These are phyloP conservation scores for Drosophila sturtevanti DNA, from an alignment of 1,140 invertebrate genomes.

Conservation along the genomic window DNA sequence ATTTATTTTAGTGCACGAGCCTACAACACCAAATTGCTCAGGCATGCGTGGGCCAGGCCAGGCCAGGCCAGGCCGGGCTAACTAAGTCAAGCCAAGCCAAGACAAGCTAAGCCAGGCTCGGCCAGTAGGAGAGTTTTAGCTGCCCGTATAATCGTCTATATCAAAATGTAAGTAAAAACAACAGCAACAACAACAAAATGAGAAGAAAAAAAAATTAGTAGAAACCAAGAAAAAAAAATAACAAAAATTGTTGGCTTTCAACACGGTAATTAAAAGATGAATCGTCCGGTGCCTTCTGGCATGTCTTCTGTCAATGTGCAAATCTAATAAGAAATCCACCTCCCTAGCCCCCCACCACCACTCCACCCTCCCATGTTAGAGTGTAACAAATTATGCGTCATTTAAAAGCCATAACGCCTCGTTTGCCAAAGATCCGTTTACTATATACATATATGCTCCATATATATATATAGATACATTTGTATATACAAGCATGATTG, in stretches of 20 bases:
- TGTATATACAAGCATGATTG: constrained; percentile 60
- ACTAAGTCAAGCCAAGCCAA: too few species aligned
- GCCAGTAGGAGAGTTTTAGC: neutral
- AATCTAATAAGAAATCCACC: constrained; percentile 50
- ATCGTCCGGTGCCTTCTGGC: constrained; percentile 52
- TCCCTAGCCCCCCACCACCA: too few species aligned
- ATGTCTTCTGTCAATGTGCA: constrained; percentile 42
- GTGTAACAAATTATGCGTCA: constrained; percentile 77
- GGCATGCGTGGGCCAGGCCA: constrained; percentile 62
- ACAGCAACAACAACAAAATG: neutral
- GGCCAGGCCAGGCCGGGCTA: too few species aligned
- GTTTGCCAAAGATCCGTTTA: constrained; percentile 50
- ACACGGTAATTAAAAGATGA: constrained; percentile 82
- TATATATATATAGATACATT: constrained; percentile 17
- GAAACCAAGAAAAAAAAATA: constrained; percentile 28
- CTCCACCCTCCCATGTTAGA: neutral
- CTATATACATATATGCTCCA: neutral
- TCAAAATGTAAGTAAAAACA: constrained; percentile 23
- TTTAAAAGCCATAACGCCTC: constrained; percentile 79
- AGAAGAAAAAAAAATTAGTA: neutral
- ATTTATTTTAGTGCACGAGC: constrained; percentile 80
- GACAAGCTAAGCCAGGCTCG: too few species aligned
- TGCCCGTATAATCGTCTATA: constrained; percentile 6
- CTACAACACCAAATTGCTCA: constrained; percentile 66
- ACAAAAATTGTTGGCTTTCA: constrained; percentile 74